Base-by-base conservation (phyloP, 1,140 invertebrate species). In the Brachionus paranguensis region DNA sequence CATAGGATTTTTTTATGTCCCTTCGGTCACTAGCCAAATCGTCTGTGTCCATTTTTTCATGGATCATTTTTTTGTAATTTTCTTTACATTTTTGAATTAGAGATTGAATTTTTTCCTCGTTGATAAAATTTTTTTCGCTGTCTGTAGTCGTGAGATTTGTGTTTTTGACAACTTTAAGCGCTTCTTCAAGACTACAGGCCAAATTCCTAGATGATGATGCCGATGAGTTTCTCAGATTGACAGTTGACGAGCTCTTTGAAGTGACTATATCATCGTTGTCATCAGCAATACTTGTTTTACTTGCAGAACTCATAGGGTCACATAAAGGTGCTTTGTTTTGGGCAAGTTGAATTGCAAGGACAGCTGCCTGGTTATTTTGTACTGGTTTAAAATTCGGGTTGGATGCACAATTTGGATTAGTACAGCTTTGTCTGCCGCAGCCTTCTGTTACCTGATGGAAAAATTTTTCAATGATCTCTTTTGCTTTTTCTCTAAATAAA, bases 361-460 rank as follows among this genome's bases (percentile, higher is more conserved):
- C 93, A 29, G 95, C 95, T 74, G 95, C 94, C 90, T 95, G 92
- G 91, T 96, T 95, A n/a, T 85, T 85, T 65, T 86, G 85, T 70
- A 85, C 85, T 41, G 86, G 86, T 20, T 50, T 37, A 79, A 89
- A 90, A 6, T 65, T 33, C 2, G 84, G 47, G 90, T 94, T 95
- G 27, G 95, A 96, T 84, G 94, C 94, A 92, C 95, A 97, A 88
- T 93, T 91, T 86, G 92, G 91, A 91, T 96, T 97, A 85, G 92
- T 91, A 90, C 95, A 96, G 79, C 92, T 91, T 8, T 92, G 90
- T 88, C 95, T 94, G 7, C 95, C 95, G 90, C 95, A 97, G 84
- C 95, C 95, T 89, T 95, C 93, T 12, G 93, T 93, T 81, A 97
- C 90, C 90, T 96, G 94, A 90, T 95, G 95, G 89, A 96, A 97